Evolutionary conservation across 2,888 invertebrate species (phyloP).

Genomic region (Anticlea derivata): DNA sequence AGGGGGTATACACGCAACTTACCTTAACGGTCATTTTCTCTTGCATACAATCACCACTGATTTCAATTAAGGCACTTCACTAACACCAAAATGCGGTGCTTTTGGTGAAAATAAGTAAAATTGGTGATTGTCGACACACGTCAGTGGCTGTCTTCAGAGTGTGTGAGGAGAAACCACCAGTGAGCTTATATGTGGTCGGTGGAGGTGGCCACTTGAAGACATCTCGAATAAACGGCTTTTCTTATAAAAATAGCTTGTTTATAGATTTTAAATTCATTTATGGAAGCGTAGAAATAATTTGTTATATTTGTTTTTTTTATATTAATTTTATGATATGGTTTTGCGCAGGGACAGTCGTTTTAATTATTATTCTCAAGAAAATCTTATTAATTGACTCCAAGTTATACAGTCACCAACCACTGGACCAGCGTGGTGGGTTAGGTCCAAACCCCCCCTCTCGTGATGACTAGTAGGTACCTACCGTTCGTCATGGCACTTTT

Average conservation of each 20-base stretch:
- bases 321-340: too few species aligned
- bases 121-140: slow-evolving; percentile 34
- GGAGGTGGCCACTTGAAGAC: slow-evolving; percentile 19
- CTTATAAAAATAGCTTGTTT: not conserved
- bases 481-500: too few species aligned
- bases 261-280: too few species aligned
- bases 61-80: slow-evolving; percentile 40
- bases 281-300: too few species aligned
- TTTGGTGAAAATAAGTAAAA: slow-evolving; percentile 21
- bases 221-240: slow-evolving; percentile 18
- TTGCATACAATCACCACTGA: slow-evolving; percentile 36
- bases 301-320: too few species aligned
- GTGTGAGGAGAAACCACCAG: slow-evolving; percentile 28
- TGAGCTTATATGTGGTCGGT: slow-evolving; percentile 31
- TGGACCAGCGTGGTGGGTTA: too few species aligned
- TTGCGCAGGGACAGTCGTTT: too few species aligned
- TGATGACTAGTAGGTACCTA: too few species aligned
- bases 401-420: too few species aligned
- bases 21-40: slow-evolving; percentile 68
- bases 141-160: slow-evolving; percentile 24
- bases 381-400: too few species aligned
- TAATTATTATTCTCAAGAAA: too few species aligned
- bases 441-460: too few species aligned
- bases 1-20: slow-evolving; percentile 35
- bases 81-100: slow-evolving; percentile 35